Base-by-base conservation (phyloP, 2,888 invertebrate genomes). In the Charanyca ferruginea region DNA sequence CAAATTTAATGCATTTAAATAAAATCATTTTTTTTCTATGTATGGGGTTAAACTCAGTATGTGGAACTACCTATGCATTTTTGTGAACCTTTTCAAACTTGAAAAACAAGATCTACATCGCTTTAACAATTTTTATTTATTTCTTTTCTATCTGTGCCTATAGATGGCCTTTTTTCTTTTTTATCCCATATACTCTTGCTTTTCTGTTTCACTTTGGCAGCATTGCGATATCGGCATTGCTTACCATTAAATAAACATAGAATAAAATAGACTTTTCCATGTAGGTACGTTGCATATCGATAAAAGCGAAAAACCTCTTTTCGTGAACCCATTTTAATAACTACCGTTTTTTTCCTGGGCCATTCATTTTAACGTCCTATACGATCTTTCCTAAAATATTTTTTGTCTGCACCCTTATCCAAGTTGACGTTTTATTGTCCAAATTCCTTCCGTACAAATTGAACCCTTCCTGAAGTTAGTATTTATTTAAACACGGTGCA, bases 401-500 rank as follows among this genome's bases (percentile, higher is more conserved):
- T 70, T 71, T 54, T 53, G 52, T 69, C 16, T 28, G n/a, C 44
- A 63, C 63, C 73, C 77, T 77, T 52, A 48, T 51, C 52, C 54
- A 51, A 28, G 58, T 66, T 78, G 59, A 59, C 52, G 66, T 78
- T 74, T 60, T 63, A 62, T 47, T 64, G 38, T 53, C 35, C 48
- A 55, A 77, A 73, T 73, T 53, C 62, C 74, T 76, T 72, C 58
- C 79, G 81, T 73, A 85, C 85, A 87, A 86, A 86, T 87, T 86
- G 83, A 87, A 88, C 85, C 84, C 87, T 86, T 87, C 81, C 80
- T 81, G 38, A 80, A 81, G 66, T 72, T 77, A 80, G 73, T 85
- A 86, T 87, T 85, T 80, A 45, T 73, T 65, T 73, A 11, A 52
- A 25, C 2, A 13, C 2, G 5, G 38, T 1, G 1, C 23, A 51